Base-by-base conservation (phyloP, 2,113 vertebrate species). In the Anguilla rostrata region DNA sequence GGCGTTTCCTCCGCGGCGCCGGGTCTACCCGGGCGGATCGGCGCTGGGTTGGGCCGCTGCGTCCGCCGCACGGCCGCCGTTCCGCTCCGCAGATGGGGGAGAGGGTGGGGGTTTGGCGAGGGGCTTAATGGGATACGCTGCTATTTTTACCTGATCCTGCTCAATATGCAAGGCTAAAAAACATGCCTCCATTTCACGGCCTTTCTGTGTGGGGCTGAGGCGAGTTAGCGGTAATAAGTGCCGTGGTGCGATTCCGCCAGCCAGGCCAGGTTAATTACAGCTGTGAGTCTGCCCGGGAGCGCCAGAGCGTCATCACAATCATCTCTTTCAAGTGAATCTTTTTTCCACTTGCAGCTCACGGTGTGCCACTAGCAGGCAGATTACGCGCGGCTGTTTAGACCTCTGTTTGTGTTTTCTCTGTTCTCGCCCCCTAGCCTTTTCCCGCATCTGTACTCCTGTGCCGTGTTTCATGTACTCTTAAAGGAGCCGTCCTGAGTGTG, bases 401-500 rank as follows among this genome's bases (percentile, higher is more conserved):
- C 90, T 90, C 93, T 91, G 91, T 91, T 89, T 34, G 79, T 88
- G 87, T 92, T 86, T 91, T 90, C 6, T 85, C 82, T 87, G 66
- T 34, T 2, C 81, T 87, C 84, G 86, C 91, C 87, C 86, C 93
- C 93, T 87, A 84, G 91, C 88, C 90, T 93, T 88, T 92, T 91
- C 91, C 93, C 91, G 93, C 90, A 91, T 94, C 89, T 92, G 92
- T 89, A 88, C 85, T 88, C 92, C 91, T 90, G 60, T 94, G 89
- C 84, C 85, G 88, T 82, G 60, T 29, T 71, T 88, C 92, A 93
- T 92, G 95, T 94, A 94, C 95, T 92, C 90, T 93, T 83, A 95
- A 91, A 87, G 86, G 90, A 92, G 91, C 93, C 95, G 96, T 96
- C 94, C 94, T 96, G 92, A 92, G 95, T 91, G 89, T 91, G 88